Evolutionary conservation across 2,797 vertebrate species (phyloP), one percentile per base, ranked within the genome.

Genomic region (Hyperoplus immaculatus): DNA sequence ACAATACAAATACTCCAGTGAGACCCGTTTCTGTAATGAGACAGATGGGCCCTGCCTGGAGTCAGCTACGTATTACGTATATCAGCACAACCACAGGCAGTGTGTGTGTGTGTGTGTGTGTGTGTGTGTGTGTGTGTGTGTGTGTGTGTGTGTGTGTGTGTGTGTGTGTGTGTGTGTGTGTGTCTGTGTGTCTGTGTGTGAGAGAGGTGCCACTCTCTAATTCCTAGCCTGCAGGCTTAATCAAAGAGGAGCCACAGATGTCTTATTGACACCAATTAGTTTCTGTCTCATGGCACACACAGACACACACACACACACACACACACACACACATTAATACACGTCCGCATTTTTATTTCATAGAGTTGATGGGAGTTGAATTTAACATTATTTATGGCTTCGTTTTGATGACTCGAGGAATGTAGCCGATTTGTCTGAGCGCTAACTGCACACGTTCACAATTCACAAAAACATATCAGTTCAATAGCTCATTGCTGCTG

Each of bases 221-320:
- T 88, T 90, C 80, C 79, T 92, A 70, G 87, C 91, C 91, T 90
- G 83, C 83, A 89, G 91, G 91, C 88, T 90, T 92, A 90, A 93
- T 92, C 91, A 94, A 89, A 92, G 89, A 82, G 82, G 83, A 93
- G 89, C 86, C 91, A 92, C 91, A 93, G 91, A 93, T 93, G 93
- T 94, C 90, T 90, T 90, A 91, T 92, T 92, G 90, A 91, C 88
- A 92, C 88, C 91, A 94, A 92, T 93, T 92, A 92, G 86, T 89
- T 87, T 86, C 64, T 88, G 81, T 91, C 81, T 90, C 68, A 62
- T 81, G 62, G 55, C 55, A 12, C 75, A 64, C 73, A 82, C 69
- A 78, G 76, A 53, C 60, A 58, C 29, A 63, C 18, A 69, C 29
- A 69, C 55, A 57, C 60, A 72, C 57, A 59, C 69, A 64, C 55